A percentile compares a stretch with the other conserved stretches of the same genome.
These are phyloP conservation scores for Tachysurus vachellii DNA, from an alignment of 2,113 vertebrate genomes.

Conservation along the genomic window DNA sequence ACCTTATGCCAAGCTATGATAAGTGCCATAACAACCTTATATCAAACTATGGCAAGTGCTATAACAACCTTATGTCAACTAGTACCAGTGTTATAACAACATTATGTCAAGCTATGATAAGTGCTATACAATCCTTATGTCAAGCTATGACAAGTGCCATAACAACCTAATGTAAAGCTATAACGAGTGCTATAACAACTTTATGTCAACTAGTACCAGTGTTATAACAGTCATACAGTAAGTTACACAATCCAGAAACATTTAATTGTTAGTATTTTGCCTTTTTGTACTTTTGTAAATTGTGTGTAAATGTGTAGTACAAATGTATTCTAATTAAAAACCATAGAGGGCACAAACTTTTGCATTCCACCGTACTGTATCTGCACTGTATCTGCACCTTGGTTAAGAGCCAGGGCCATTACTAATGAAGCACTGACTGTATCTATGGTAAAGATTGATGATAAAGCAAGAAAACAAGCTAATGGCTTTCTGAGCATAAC, in stretches of 20 bases:
- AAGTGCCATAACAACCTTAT: not conserved
- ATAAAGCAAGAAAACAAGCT: conserved; percentile 11
- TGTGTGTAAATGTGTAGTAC: not conserved
- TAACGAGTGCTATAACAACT: too few species aligned
- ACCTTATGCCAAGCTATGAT: not conserved
- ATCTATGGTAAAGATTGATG: not conserved
- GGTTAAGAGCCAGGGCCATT: not conserved
- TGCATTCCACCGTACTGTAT: not conserved
- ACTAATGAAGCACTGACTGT: not conserved
- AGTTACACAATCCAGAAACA: not conserved
- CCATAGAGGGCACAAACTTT: not conserved
- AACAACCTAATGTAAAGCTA: too few species aligned
- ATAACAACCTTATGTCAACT: not conserved
- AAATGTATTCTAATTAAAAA: not conserved
- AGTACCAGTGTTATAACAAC: not conserved
- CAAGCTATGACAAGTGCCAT: not conserved
- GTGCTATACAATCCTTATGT: not conserved
- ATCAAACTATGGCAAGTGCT: not conserved
- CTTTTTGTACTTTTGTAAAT: not conserved
- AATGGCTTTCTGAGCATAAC: conserved; percentile 32
- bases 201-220: too few species aligned
- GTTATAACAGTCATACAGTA: too few species aligned
- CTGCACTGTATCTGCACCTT: not conserved
- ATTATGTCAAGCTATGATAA: not conserved
- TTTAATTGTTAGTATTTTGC: not conserved